A percentile compares a stretch with the other conserved stretches of the same genome.
These are phyloP conservation scores for Aurelia aurita complex sp. Pacific DNA, from an alignment of 30 jellyfish, hydroid and myxozoan genomes.

Conservation along the genomic window DNA sequence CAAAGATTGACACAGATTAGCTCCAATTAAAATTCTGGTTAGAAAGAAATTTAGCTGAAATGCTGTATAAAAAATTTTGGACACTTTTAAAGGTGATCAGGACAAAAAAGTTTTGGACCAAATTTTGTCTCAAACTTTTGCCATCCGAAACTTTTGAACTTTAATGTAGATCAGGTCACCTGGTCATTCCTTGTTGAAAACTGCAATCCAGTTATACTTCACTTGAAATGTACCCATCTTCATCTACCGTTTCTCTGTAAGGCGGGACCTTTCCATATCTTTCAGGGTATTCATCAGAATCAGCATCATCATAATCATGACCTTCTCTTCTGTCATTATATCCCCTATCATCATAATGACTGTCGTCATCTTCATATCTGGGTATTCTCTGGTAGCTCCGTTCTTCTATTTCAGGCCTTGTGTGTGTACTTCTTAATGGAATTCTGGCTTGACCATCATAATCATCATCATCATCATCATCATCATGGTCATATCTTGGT, in stretches of 20 bases:
- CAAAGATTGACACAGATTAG: no score
- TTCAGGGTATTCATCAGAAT: background rate
- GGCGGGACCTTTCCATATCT: slow-evolving; percentile 20
- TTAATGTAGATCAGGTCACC: no score
- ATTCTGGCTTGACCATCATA: background rate
- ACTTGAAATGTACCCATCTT: slow-evolving; percentile 62
- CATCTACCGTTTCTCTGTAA: slow-evolving; percentile 18
- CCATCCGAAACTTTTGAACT: no score
- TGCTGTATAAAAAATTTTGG: no score
- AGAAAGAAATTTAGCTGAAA: no score
- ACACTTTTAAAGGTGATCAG: no score
- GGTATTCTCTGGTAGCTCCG: background rate
- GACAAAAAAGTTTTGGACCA: no score
- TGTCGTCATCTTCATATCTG: slow-evolving; percentile 12
- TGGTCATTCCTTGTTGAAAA: no score
- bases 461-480: slow-evolving; percentile 17
- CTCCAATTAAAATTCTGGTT: no score
- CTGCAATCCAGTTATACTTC: slow-evolving; percentile 5
- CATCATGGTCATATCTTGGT: slow-evolving; percentile 26
- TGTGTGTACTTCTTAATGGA: background rate
- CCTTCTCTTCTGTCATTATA: background rate
- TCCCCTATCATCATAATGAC: background rate
- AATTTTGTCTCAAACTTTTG: no score
- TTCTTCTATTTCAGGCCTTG: background rate
- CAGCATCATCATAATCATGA: slow-evolving; percentile 3